A percentile compares a stretch with the other conserved stretches of the same genome.
Conservation (phyloP, 2,113 vertebrate species). For the Recurvirostra avosetta region DNA sequence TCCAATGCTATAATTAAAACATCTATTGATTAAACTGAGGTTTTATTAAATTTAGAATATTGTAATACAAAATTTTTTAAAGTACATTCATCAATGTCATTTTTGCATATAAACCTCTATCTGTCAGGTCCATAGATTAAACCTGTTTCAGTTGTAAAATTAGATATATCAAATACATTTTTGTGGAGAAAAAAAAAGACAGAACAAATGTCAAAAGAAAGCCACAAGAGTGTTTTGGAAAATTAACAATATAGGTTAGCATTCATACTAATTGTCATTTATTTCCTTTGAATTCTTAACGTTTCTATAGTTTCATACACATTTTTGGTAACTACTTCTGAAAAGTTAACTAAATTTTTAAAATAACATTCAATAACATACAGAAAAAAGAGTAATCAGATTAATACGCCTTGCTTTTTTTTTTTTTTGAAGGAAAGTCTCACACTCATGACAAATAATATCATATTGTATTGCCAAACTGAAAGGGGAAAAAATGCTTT, state of each 20-base stretch:
- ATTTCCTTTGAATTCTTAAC: neutral
- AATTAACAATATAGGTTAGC: neutral
- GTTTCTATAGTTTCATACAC: neutral
- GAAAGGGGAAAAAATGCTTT: neutral
- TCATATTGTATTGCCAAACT: neutral
- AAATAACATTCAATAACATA: neutral
- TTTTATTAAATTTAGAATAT: slow-evolving; percentile 3
- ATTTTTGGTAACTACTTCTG: neutral
- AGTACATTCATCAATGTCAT: neutral
- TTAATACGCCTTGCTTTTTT: neutral
- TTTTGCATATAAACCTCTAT: neutral
- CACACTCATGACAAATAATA: neutral
- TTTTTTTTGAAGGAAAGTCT: neutral
- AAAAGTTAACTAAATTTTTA: neutral
- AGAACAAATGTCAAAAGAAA: neutral
- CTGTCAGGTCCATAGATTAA: neutral
- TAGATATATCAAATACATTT: neutral
- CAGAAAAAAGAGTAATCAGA: neutral
- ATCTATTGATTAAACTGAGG: neutral
- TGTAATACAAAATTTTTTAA: neutral
- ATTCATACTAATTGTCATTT: neutral
- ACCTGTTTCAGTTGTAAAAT: neutral
- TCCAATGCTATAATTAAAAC: neutral
- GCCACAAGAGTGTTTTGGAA: neutral
- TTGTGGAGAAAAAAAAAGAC: neutral